Evolutionary conservation across 2,888 invertebrate genomes (phyloP).

Genomic region (Malthinus seriepunctatus): DNA sequence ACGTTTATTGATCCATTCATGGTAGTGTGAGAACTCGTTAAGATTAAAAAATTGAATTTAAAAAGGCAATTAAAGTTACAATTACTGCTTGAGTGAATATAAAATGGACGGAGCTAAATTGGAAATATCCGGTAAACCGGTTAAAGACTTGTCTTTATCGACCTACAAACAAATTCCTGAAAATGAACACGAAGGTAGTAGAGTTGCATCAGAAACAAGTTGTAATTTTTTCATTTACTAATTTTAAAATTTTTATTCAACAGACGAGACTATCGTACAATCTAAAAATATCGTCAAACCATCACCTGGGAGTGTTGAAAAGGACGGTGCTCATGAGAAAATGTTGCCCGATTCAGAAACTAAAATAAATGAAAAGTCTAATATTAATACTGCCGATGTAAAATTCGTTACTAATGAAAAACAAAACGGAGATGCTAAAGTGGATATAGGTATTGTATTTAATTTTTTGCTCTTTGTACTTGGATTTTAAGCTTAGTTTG

Average conservation of each 20-base stretch:
- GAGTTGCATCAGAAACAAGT: slow-evolving; percentile 23
- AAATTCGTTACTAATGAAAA: slow-evolving; percentile 72
- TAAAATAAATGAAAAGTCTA: slow-evolving; percentile 59
- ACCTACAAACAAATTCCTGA: slow-evolving; percentile 64
- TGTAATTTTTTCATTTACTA: not conserved
- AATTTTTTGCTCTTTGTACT: too few species aligned
- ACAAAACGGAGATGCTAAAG: slow-evolving; percentile 86
- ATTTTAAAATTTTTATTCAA: slow-evolving; percentile 8
- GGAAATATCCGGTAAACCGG: slow-evolving; percentile 44
- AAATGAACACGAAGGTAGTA: slow-evolving; percentile 59
- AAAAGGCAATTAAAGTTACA: slow-evolving; percentile 22
- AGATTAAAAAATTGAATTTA: slow-evolving; percentile 7
- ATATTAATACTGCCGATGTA: slow-evolving; percentile 68
- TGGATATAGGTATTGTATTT: slow-evolving; percentile 68
- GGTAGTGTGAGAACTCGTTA: slow-evolving; percentile 13
- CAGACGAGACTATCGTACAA: slow-evolving; percentile 43
- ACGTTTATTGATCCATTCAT: slow-evolving; percentile 28
- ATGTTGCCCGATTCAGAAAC: slow-evolving; percentile 66
- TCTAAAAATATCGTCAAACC: slow-evolving; percentile 52
- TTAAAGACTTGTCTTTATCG: slow-evolving; percentile 41
- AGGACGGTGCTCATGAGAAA: slow-evolving; percentile 73
- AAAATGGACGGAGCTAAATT: slow-evolving; percentile 57
- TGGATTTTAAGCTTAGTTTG: too few species aligned
- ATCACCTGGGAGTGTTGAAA: slow-evolving; percentile 51
- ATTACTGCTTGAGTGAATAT: slow-evolving; percentile 2